Conservation (phyloP, 2,797 vertebrate species). For the Cirrhinus molitorella region DNA sequence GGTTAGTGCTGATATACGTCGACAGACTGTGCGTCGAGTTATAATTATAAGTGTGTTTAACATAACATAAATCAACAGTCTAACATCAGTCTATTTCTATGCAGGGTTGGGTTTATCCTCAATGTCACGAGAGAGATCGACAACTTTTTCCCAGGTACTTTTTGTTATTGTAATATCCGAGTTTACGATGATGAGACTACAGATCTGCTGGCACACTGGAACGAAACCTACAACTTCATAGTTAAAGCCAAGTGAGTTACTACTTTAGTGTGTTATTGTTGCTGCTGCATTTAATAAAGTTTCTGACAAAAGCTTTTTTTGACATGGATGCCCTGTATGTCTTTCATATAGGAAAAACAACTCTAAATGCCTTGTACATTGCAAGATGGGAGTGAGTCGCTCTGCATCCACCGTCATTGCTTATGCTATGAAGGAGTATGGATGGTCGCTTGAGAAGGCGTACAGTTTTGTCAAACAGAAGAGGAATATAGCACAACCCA, state of each 20-base stretch:
- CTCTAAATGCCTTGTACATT: slow-evolving; percentile 98
- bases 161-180: slow-evolving; percentile 93
- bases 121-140: slow-evolving; percentile 97
- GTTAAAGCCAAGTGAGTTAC: slow-evolving; percentile 92
- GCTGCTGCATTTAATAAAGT: not conserved
- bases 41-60: not conserved
- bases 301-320: slow-evolving; percentile 3
- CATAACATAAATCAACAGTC: not conserved
- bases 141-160: slow-evolving; percentile 96
- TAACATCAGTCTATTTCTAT: slow-evolving; percentile 29
- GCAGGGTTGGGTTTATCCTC: slow-evolving; percentile 93
- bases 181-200: slow-evolving; percentile 95
- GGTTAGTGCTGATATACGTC: slow-evolving; percentile 81
- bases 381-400: slow-evolving; percentile 98
- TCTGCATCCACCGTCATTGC: slow-evolving; percentile 96
- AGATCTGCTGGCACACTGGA: slow-evolving; percentile 96
- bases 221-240: slow-evolving; percentile 96
- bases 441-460: slow-evolving; percentile 93
- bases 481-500: slow-evolving; percentile 90
- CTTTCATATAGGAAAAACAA: slow-evolving; percentile 86
- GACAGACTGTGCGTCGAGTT: not conserved
- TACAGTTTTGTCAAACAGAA: slow-evolving; percentile 93
- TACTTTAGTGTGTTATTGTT: not conserved
- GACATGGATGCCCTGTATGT: not conserved
- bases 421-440: slow-evolving; percentile 96